Base-by-base conservation (phyloP, 2,888 invertebrate genomes). In the Crematogaster levior region DNA sequence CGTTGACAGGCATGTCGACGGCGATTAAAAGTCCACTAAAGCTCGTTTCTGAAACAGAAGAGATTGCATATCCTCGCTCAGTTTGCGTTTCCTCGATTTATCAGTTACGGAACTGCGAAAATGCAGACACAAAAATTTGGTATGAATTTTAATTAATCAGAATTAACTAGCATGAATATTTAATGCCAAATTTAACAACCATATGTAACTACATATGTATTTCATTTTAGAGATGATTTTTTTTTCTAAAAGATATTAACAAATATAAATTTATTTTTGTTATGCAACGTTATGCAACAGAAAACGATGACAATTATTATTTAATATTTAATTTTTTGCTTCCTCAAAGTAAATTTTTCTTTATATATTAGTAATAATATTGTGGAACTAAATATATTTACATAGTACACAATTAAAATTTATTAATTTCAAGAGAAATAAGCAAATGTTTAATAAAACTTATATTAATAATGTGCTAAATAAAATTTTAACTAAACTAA, bases 1-100 rank as follows among this genome's bases (percentile, higher is more conserved):
- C 56, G 4, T 79, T 68, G 15, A 65, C 46, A 1, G 74, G 48
- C 74, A 63, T 75, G 4, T 65, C 4, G 40, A 15, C 2, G 21
- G 18, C 30, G 21, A 43, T 61, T 34, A 61, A 43, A 40, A 46
- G 10, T 56, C 12, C 10, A 34, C 1, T 30, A 7, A 6, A 7
- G 34, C 5, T 51, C n/a, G 46, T 12, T 58, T 40, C 9, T 15
- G 3, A 18, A 0, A 27, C 9, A 58, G 0, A n/a, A 27, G 2
- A 27, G 4, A 2, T n/a, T 9, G 18, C 6, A 21, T 53, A 21
- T 24, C 12, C 15, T n/a, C 24, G 12, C 9, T 70, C 40, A 34
- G 37, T 37, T 56, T 18, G 3, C 21, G 24, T 15, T 21, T 58
- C 12, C 56, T 79, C 51, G 63, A 46, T 2, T 63, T 53, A 34